A percentile compares a stretch with the other conserved stretches of the same genome.
phyloP scores from a whole-genome alignment of 2,888 invertebrate genomes.

The Gymnosoma rotundatum region DNA sequence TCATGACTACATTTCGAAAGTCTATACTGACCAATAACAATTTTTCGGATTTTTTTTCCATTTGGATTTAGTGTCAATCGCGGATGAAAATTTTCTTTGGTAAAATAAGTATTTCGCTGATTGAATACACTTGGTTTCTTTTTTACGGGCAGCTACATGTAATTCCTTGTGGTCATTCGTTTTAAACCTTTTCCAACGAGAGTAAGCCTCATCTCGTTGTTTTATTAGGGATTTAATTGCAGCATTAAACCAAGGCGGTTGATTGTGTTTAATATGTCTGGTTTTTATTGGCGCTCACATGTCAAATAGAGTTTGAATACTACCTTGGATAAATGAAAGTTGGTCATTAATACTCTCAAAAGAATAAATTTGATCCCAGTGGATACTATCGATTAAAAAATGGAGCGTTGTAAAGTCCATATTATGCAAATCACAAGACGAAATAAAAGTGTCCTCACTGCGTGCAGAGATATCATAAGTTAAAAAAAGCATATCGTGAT shows the following conservation, averaged over 20 bases:
- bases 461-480: too few relatives aligned
- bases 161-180: neutral
- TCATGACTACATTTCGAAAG: neutral
- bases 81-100: neutral
- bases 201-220: neutral
- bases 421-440: neutral
- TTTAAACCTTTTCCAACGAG: slow-evolving; percentile 1
- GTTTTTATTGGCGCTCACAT: neutral
- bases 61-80: neutral
- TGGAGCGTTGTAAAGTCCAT: neutral
- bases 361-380: neutral
- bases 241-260: neutral
- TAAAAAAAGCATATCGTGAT: too few relatives aligned
- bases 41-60: neutral
- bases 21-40: too few relatives aligned
- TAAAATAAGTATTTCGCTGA: neutral
- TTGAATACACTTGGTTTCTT: too few relatives aligned
- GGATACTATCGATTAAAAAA: neutral
- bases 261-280: neutral
- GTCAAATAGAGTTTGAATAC: neutral
- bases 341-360: neutral
- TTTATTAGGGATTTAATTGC: neutral
- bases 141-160: too few relatives aligned
- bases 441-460: neutral
- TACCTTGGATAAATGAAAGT: slow-evolving; percentile 2